Conservation (phyloP, 2,113 vertebrate genomes). For the Phasianus colchicus region DNA sequence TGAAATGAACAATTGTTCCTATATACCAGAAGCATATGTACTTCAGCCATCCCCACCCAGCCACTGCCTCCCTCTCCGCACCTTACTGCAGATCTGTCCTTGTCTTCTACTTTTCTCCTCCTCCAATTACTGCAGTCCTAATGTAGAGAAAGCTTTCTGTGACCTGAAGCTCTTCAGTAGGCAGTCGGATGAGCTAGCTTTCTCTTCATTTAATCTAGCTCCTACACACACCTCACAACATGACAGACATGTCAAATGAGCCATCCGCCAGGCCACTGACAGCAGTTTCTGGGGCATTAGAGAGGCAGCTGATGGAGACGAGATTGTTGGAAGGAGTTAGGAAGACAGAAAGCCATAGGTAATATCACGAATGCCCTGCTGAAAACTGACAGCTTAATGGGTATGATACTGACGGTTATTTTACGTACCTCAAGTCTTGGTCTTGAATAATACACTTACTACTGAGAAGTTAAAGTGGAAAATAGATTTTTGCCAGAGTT, state of each 20-base stretch:
- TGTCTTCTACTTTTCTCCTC: not conserved
- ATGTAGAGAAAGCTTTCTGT: not conserved
- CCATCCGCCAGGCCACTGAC: constrained; percentile 1
- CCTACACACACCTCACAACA: not conserved
- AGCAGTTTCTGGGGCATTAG: constrained; percentile 29
- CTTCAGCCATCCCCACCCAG: not conserved
- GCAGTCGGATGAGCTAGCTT: constrained; percentile 18
- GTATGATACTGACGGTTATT: constrained; percentile 2
- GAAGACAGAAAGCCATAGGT: constrained; percentile 35
- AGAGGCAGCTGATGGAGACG: constrained; percentile 28
- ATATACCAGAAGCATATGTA: not conserved
- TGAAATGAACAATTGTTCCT: not conserved
- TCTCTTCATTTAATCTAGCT: constrained; percentile 41
- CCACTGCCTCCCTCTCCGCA: not conserved
- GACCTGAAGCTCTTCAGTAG: constrained; percentile 3
- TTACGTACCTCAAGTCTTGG: not conserved
- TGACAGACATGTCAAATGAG: constrained; percentile 35
- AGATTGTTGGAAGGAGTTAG: constrained; percentile 25
- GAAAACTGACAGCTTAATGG: constrained; percentile 58
- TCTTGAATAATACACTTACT: constrained; percentile 44
- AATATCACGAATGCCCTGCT: not conserved
- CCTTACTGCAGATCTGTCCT: not conserved
- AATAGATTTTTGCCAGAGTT: constrained; percentile 12
- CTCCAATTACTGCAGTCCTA: constrained; percentile 33
- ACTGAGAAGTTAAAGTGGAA: constrained; percentile 17